Percentiles rank a stretch among this genome's conserved stretches.
phyloP scores from a whole-genome alignment of 1,140 invertebrate genomes.

The Brachionus rubens region DNA sequence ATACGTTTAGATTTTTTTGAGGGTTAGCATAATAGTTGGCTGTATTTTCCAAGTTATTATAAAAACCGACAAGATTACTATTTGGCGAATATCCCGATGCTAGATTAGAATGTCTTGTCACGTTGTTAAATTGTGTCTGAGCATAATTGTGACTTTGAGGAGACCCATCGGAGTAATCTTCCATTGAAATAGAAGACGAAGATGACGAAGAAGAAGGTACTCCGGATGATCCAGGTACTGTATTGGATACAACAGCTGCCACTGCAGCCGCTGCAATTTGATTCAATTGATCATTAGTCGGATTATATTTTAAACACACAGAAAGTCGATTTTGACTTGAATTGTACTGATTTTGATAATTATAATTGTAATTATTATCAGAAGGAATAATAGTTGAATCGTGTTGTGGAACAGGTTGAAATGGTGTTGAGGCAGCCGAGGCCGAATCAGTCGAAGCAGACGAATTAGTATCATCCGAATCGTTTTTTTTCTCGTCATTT shows the following conservation, averaged over 20 bases:
- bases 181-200: conserved; percentile 39
- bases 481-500: not conserved
- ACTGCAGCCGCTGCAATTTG: conserved; percentile 39
- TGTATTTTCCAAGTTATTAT: conserved; percentile 21
- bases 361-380: not conserved
- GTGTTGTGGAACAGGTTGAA: not conserved
- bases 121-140: conserved; percentile 13
- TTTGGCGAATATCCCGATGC: conserved; percentile 33
- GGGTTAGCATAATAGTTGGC: not conserved
- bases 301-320: conserved; percentile 23
- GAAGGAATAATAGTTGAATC: not conserved
- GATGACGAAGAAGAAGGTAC: conserved; percentile 33
- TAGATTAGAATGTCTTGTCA: not conserved
- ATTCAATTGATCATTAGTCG: conserved; percentile 14
- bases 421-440: not conserved
- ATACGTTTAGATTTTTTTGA: conserved; percentile 11
- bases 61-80: not conserved
- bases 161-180: conserved; percentile 18
- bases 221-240: not conserved
- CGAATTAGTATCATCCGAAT: conserved; percentile 3
- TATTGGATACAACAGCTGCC: conserved; percentile 26
- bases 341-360: conserved; percentile 12
- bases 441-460: conserved; percentile 1
- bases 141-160: not conserved
- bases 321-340: not conserved